phyloP scores from a whole-genome alignment of 2,113 vertebrate genomes.

The Dipodomys spectabilis region DNA sequence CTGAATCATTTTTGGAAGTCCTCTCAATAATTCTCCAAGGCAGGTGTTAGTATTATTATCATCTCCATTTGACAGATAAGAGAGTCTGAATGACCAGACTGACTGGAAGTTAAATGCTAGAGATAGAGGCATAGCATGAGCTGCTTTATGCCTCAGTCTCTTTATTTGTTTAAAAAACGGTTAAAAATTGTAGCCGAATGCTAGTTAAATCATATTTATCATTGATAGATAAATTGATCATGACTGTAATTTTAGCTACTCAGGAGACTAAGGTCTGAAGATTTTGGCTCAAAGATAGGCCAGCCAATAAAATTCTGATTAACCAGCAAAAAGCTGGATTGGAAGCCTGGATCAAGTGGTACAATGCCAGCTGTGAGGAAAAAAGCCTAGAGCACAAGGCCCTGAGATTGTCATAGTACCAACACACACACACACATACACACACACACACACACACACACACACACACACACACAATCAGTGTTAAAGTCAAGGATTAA shows the following conservation, averaged over 20 bases:
- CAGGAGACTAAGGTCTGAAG: too few relatives aligned
- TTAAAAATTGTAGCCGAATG: neutral
- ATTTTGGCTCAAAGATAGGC: too few relatives aligned
- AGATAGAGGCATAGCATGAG: neutral
- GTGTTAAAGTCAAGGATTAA: neutral
- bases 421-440: neutral
- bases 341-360: too few relatives aligned
- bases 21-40: neutral
- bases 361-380: too few relatives aligned
- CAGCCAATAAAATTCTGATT: too few relatives aligned
- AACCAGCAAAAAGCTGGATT: too few relatives aligned
- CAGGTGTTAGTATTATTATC: neutral
- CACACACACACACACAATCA: neutral
- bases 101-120: slow-evolving; percentile 4
- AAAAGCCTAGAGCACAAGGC: too few relatives aligned
- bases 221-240: too few relatives aligned
- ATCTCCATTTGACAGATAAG: slow-evolving; percentile 7
- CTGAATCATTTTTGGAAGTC: slow-evolving; percentile 4
- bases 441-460: too few relatives aligned
- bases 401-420: too few relatives aligned
- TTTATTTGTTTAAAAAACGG: neutral
- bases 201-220: too few relatives aligned
- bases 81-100: neutral
- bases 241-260: too few relatives aligned
- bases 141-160: neutral